Base-by-base conservation (phyloP, 2,797 vertebrate species). In the Nannoperca obscura region DNA sequence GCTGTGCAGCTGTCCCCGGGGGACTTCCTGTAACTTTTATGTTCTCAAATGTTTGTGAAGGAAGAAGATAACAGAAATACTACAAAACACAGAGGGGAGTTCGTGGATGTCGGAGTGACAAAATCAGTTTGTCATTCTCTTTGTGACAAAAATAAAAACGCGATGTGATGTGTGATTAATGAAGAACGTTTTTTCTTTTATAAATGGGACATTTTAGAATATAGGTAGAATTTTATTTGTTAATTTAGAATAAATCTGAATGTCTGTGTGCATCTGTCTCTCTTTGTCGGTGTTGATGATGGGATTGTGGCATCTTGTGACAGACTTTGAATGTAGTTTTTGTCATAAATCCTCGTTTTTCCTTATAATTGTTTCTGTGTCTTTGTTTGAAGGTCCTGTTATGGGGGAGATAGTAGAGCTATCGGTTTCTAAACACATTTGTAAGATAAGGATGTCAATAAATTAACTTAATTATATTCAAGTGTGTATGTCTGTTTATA, bases 21-120 rank as follows among this genome's bases (percentile, higher is more conserved):
- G 95, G n/a, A 95, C 95, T 12, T 62, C 94, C 64, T 96, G 96
- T 72, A 94, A 96, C 88, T 92, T 96, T 59, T 88, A 94, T 77
- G 91, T 94, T 42, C 94, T 97, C 5, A 95, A 95, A 74, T 95
- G 95, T 82, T 90, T 95, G 89, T 95, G 78, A 93, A 74, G 14
- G 46, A 67, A 38, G 54, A 1, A 7, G 0, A 30, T 0, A 30
- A 47, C 10, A 10, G 4, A 27, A 2, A 40, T 32, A 2, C 12
- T 67, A 30, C 22, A 52, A 64, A 65, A 70, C 2, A 58, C 2
- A 2, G 4, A 19, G 17, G 20, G 27, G 22, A 47, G 52, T 66
- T 66, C 22, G 30, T 11, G 3, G 30, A 22, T 34, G 42, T 15
- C 40, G 44, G 14, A 55, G 49, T 61, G 77, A 49, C 63, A 27